Evolutionary conservation across 2,113 vertebrate species (phyloP).

Genomic region (Psittacara wagleri): DNA sequence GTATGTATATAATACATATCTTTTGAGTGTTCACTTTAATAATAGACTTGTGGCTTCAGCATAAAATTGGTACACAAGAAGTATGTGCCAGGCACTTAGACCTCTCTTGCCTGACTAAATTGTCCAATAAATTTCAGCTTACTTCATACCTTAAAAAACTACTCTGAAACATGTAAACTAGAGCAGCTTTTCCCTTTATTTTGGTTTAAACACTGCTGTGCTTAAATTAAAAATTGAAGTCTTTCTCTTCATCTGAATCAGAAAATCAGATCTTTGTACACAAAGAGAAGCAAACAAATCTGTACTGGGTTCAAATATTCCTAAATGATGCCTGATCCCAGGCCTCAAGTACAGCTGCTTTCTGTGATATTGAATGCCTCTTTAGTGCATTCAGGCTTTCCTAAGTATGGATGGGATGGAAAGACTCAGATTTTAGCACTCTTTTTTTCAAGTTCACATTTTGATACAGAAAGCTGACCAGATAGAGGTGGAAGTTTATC

Average conservation of each 20-base stretch:
- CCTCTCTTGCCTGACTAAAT: neutral
- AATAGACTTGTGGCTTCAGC: neutral
- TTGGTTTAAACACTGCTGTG: neutral
- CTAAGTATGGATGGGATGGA: neutral
- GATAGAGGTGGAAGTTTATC: neutral
- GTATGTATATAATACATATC: neutral
- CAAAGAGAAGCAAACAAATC: neutral
- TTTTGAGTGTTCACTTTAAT: neutral
- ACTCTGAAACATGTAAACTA: neutral
- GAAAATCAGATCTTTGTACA: neutral
- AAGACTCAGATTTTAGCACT: neutral
- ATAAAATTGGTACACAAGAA: neutral
- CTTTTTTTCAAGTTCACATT: neutral
- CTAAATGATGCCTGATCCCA: neutral
- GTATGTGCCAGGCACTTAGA: neutral
- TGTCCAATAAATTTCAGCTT: neutral
- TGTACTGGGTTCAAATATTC: slow-evolving; percentile 7
- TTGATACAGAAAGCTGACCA: neutral
- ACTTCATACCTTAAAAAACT: neutral
- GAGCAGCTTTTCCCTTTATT: neutral
- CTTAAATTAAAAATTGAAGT: neutral
- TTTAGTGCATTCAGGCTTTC: neutral
- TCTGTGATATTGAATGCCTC: neutral
- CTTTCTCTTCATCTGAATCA: neutral
- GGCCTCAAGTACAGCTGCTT: neutral